Evolutionary conservation across 2,888 invertebrate species (phyloP).

Genomic region (Meiosimyza decipiens): DNA sequence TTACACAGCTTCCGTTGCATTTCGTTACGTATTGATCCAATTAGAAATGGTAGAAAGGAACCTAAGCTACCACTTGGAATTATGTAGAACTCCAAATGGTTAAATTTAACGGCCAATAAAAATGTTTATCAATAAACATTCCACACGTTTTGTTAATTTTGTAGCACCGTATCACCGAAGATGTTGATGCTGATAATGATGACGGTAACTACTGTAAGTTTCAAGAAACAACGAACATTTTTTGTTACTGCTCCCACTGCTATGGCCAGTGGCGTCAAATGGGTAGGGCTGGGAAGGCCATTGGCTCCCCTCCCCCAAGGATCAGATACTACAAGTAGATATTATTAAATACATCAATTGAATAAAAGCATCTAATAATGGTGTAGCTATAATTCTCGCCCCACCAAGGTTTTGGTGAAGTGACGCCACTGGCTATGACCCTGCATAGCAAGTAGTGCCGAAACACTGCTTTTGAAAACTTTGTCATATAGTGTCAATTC

Average conservation of each 20-base stretch:
- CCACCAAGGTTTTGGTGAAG: no score
- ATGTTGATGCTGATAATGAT: no score
- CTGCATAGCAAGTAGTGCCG: background rate
- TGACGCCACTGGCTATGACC: no score
- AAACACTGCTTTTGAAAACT: background rate
- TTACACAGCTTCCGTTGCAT: slow-evolving; percentile 8
- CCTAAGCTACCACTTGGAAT: background rate
- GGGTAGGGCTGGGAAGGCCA: no score
- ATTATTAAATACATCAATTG: no score
- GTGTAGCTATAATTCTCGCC: no score
- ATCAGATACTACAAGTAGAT: no score
- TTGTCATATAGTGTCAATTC: slow-evolving; percentile 7
- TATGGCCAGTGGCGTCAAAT: no score
- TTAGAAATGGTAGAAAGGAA: background rate
- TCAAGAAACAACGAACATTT: background rate
- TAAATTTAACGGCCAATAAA: background rate
- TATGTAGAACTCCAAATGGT: no score
- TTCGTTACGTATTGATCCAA: slow-evolving; percentile 13
- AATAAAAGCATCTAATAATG: no score
- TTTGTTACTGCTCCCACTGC: background rate
- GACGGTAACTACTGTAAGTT: background rate
- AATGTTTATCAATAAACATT: slow-evolving; percentile 2
- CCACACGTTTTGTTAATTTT: slow-evolving; percentile 10
- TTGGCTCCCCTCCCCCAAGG: no score
- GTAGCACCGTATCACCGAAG: background rate